Evolutionary conservation across 1,140 invertebrate genomes (phyloP).

Genomic region (Telenomus remus): DNA sequence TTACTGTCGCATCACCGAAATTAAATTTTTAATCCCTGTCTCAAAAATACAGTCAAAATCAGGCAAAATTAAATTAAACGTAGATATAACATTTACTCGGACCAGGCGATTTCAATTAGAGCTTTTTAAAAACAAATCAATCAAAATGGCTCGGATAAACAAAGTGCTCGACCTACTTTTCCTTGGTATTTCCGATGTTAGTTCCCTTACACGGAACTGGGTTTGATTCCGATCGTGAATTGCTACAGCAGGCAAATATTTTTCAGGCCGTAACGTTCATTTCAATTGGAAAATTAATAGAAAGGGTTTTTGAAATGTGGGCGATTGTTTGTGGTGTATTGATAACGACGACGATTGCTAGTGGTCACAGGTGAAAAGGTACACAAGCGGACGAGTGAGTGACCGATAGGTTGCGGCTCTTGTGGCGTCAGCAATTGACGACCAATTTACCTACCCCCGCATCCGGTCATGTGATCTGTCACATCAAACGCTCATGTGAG

Average conservation of each 20-base stretch:
- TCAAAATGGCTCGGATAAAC: too few relatives aligned
- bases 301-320: background rate
- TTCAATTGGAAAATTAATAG: background rate
- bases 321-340: background rate
- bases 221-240: too few relatives aligned
- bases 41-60: too few relatives aligned
- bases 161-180: conserved; percentile 47
- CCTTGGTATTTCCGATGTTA: conserved; percentile 66
- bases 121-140: too few relatives aligned
- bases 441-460: conserved; percentile 76
- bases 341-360: conserved; percentile 7
- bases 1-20: conserved; percentile 43
- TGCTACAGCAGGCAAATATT: too few relatives aligned
- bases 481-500: conserved; percentile 69
- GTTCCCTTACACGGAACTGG: conserved; percentile 20
- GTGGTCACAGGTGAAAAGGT: conserved; percentile 60
- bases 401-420: conserved; percentile 71
- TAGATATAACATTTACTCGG: too few relatives aligned
- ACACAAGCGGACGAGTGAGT: conserved; percentile 64
- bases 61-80: too few relatives aligned
- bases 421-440: conserved; percentile 75
- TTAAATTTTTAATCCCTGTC: background rate
- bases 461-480: conserved; percentile 75
- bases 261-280: too few relatives aligned
- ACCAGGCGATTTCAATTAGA: too few relatives aligned